Conservation (phyloP, 2,797 vertebrate genomes). For the Dipus sagitta region DNA sequence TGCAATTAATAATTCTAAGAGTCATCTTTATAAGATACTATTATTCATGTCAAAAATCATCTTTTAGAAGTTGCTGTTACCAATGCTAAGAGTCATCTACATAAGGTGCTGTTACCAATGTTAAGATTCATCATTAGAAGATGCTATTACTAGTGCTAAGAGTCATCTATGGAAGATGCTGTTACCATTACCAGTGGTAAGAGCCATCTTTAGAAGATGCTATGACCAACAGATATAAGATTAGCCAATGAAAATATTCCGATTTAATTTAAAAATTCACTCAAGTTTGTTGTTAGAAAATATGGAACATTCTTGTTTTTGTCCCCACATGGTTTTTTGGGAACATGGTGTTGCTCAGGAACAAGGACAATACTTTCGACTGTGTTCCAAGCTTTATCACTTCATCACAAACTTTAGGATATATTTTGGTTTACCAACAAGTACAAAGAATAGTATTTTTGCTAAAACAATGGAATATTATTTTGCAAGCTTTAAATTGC, state of each 20-base stretch:
- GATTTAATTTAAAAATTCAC: constrained; percentile 17
- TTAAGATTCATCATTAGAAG: too few species aligned
- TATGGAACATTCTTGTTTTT: not conserved
- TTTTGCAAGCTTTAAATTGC: constrained; percentile 7
- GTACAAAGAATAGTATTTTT: constrained; percentile 12
- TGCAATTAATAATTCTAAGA: too few species aligned
- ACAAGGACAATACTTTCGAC: not conserved
- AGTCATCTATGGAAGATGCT: too few species aligned
- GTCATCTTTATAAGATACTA: too few species aligned
- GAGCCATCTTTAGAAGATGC: not conserved
- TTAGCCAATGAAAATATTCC: not conserved
- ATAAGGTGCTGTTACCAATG: too few species aligned
- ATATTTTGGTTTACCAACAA: constrained; percentile 25
- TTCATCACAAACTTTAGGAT: not conserved
- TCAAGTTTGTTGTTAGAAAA: not conserved
- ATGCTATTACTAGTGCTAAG: too few species aligned
- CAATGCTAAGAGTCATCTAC: too few species aligned
- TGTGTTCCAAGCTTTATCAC: not conserved
- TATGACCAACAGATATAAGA: not conserved
- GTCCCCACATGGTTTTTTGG: not conserved
- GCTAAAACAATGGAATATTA: not conserved
- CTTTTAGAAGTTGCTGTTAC: too few species aligned
- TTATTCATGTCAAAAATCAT: too few species aligned
- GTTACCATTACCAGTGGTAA: too few species aligned
- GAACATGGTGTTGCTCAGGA: not conserved